Evolutionary conservation across 2,888 invertebrate species (phyloP), one percentile per base, ranked within the genome.

Genomic region (Calameuta idolon): DNA sequence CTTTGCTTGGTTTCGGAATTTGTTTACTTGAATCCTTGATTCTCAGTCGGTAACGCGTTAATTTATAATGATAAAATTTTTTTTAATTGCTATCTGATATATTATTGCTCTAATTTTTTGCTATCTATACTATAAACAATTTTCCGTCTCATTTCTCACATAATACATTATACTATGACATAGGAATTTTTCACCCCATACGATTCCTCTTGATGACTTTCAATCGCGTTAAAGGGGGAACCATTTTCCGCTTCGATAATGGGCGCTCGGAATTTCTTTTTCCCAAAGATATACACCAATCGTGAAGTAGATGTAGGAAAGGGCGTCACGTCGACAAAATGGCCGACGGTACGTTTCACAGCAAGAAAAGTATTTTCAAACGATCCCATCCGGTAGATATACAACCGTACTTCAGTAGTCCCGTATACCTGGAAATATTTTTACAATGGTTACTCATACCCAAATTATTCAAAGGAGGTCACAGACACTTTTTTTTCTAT

Each of bases 311-410:
- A n/a, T 69, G 69, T 74, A 33, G 23, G 30, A 35, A 77, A 77
- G 77, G 77, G 77, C 77, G 77, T 77, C 69, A 40, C 77, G 69
- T 77, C 74, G 69, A 77, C 77, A 77, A 77, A 77, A 77, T 77
- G 77, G 77, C 77, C 75, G 33, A 71, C 80, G 77, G 81, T 77
- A 77, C 80, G 79, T 80, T 80, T 80, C 79, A 79, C 76, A 34
- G 74, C 75, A 79, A 55, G 55, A 55, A 55, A 55, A 55, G 55
- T 55, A 55, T 55, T 55, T 55, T 55, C 55, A 55, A 55, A 55
- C 55, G 55, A 55, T 55, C 55, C 23, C 55, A 55, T 55, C 55
- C 55, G 23, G 55, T 9, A 55, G 2, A 23, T 9, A 23, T 15
- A 55, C 40, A 15, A 55, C 23, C 55, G 9, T 55, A 55, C 23